Evolutionary conservation across 2,113 vertebrate genomes (phyloP).

Genomic region (crab-eating macaque (Macaca fascicularis)): T2T-MFA8v1.1 NC_088378.1:25844001-25844500

Average conservation of each 20-base stretch:
- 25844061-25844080: background rate
- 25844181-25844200: background rate
- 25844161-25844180: conserved; percentile 54
- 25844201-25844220: conserved; percentile 55
- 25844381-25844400: conserved; percentile 42
- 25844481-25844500: conserved; percentile 32
- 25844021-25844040: background rate
- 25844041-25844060: background rate
- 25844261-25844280: conserved; percentile 56
- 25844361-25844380: conserved; percentile 59
- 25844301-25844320: conserved; percentile 68
- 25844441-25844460: conserved; percentile 63
- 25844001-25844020: background rate
- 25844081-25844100: background rate
- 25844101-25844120: background rate
- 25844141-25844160: conserved; percentile 57
- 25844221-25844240: conserved; percentile 64
- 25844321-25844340: conserved; percentile 58
- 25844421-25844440: conserved; percentile 61
- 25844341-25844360: conserved; percentile 59
- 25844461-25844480: conserved; percentile 39
- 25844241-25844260: conserved; percentile 65
- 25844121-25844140: conserved; percentile 61
- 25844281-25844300: conserved; percentile 73
- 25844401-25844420: conserved; percentile 55